phyloP scores from a whole-genome alignment of 2,113 vertebrate species.

The Eublepharis macularius region DNA sequence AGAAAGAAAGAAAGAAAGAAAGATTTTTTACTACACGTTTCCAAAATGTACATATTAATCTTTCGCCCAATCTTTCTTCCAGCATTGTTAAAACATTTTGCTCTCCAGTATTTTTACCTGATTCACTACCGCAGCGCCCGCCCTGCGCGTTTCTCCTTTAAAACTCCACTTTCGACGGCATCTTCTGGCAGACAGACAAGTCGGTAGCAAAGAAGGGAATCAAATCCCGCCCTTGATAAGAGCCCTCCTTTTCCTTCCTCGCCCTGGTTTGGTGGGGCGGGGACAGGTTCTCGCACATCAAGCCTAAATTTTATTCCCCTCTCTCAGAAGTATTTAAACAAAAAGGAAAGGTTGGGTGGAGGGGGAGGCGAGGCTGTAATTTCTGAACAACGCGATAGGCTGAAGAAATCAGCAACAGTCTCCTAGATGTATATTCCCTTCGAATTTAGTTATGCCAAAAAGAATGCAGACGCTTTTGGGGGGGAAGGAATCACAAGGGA shows the following conservation, averaged over 20 bases:
- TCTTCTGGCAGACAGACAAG: slow-evolving; percentile 37
- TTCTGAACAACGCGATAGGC: slow-evolving; percentile 5
- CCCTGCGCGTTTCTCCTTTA: slow-evolving; percentile 51
- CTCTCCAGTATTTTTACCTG: slow-evolving; percentile 36
- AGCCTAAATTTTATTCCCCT: slow-evolving; percentile 35
- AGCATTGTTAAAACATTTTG: slow-evolving; percentile 53
- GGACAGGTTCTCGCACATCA: slow-evolving; percentile 39
- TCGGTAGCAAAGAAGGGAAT: neutral
- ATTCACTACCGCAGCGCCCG: slow-evolving; percentile 51
- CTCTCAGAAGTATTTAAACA: slow-evolving; percentile 31
- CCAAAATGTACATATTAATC: slow-evolving; percentile 14
- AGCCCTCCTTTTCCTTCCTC: slow-evolving; percentile 47
- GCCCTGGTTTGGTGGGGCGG: slow-evolving; percentile 36
- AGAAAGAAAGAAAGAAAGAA: neutral
- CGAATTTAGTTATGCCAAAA: neutral
- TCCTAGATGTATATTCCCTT: neutral
- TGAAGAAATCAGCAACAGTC: slow-evolving; percentile 12
- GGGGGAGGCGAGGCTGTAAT: neutral
- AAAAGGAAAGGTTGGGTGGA: neutral
- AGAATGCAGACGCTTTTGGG: neutral
- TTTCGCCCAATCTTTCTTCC: slow-evolving; percentile 20
- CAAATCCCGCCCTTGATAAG: slow-evolving; percentile 18
- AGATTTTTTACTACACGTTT: slow-evolving; percentile 2
- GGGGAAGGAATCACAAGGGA: neutral
- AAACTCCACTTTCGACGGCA: too few species aligned